Evolutionary conservation across 2,888 invertebrate species (phyloP), one percentile per base, ranked within the genome.

Genomic region (Brachyptera putata): DNA sequence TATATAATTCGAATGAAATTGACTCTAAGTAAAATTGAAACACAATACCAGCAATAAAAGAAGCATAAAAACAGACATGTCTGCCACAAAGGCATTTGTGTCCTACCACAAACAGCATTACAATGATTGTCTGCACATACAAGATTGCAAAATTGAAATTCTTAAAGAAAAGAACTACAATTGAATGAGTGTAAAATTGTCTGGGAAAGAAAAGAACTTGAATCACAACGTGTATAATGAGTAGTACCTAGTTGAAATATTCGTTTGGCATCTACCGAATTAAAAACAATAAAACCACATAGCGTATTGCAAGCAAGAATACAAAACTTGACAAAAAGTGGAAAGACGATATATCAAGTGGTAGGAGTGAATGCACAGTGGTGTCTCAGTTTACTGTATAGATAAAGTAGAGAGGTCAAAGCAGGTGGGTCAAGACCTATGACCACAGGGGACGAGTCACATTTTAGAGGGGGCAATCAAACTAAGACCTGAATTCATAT

Each of bases 241-340:
- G 18, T 24, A 13, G 9, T 18, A 36, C 11, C 36, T 7, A 34
- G n/a, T 53, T 53, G 21, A 53, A 34, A 16, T 34, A 53, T 53
- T 53, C 53, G 53, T 53, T 53, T 53, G 53, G 30, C 34, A 53
- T 53, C 36, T 21, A 53, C 53, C 53, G 53, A 53, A 53, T 53
- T 53, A 53, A 43, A 53, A 36, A 30, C 34, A 53, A 34, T n/a
- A 53, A 53, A 53, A 53, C 53, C 53, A 21, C 53, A 53, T 53
- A 34, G 36, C 49, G n/a, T n/a, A n/a, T 43, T 18, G 43, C 43
- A 18, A 18, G 43, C 30, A 30, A 43, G 13, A 34, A 21, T 34
- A 36, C 53, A 9, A 36, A 53, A 22, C 22, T 46, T 36, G 21
- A 21, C n/a, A n/a, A 30, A 53, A 53, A 53, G 53, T 53, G 53